phyloP scores from a whole-genome alignment of 2,113 vertebrate species.

The Bubalus kerabau region DNA sequence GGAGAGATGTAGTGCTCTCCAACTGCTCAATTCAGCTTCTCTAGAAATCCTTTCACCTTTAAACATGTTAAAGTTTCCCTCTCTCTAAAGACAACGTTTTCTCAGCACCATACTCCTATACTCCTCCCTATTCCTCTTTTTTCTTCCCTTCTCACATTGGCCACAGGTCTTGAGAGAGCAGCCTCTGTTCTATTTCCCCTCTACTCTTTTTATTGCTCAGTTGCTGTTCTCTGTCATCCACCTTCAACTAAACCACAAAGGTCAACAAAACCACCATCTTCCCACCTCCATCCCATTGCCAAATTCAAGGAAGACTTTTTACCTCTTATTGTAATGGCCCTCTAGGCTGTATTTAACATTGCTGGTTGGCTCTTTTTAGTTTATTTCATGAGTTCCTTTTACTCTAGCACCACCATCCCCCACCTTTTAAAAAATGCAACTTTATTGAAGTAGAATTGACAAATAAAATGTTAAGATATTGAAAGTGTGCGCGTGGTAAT shows the following conservation, averaged over 20 bases:
- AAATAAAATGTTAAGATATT: neutral
- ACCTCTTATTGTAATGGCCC: neutral
- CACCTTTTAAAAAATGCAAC: neutral
- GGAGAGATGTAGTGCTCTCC: neutral
- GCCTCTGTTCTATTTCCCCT: neutral
- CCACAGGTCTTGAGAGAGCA: neutral
- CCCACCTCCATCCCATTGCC: neutral
- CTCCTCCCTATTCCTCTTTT: neutral
- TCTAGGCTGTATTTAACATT: neutral
- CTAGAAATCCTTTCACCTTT: neutral
- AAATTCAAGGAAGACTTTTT: neutral
- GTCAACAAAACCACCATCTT: neutral
- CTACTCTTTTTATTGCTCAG: neutral
- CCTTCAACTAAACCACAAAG: neutral
- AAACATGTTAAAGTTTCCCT: neutral
- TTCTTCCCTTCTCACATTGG: neutral
- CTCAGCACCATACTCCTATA: neutral
- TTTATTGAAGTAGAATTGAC: neutral
- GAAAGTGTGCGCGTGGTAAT: neutral
- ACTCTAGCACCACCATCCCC: neutral
- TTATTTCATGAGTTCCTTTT: neutral
- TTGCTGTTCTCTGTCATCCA: neutral
- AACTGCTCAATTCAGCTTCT: neutral
- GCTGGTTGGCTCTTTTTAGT: neutral
- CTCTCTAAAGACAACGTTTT: neutral